phyloP scores from a whole-genome alignment of 2,113 vertebrate genomes.

The Cettia cetti region DNA sequence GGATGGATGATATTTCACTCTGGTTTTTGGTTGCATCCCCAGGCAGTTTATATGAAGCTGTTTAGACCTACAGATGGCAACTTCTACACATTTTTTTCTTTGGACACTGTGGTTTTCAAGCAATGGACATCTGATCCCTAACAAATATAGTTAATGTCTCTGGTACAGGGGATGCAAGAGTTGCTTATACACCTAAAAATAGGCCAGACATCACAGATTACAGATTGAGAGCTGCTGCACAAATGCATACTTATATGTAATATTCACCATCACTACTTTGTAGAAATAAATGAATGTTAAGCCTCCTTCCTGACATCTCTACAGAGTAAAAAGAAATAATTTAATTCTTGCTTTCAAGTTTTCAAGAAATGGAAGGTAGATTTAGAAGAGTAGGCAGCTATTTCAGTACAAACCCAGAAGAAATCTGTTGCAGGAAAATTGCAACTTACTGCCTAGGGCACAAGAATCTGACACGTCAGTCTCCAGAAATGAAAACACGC shows the following conservation, averaged over 20 bases:
- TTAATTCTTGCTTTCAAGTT: not conserved
- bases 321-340: not conserved
- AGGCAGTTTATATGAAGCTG: not conserved
- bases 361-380: not conserved
- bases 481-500: not conserved
- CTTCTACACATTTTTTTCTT: not conserved
- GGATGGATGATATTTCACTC: not conserved
- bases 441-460: not conserved
- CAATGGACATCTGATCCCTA: not conserved
- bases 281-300: not conserved
- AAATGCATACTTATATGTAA: not conserved
- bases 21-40: not conserved
- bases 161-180: not conserved
- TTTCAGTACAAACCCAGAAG: not conserved
- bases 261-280: not conserved
- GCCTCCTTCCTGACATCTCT: not conserved
- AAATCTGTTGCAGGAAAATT: not conserved
- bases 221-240: not conserved
- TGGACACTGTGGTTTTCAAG: not conserved
- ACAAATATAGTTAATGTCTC: not conserved
- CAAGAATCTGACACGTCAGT: not conserved
- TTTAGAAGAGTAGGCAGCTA: not conserved
- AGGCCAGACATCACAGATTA: not conserved
- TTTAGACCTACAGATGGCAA: not conserved
- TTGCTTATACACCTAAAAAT: not conserved